phyloP scores from a whole-genome alignment of 2,797 vertebrate species.

The Coregonus suidteri region DNA sequence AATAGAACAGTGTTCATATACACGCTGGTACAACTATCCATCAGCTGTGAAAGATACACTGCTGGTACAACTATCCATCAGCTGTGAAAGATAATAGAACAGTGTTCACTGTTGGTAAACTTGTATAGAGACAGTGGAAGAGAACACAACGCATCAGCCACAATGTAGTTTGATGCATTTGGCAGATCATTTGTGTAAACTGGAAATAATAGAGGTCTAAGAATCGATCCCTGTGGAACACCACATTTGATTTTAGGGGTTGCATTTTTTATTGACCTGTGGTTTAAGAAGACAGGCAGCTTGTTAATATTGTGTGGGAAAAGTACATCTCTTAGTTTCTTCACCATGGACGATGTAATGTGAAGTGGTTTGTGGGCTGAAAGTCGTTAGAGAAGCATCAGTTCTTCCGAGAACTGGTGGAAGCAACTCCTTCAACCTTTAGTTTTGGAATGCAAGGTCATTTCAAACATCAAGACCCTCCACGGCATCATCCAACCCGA shows the following conservation, averaged over 20 bases:
- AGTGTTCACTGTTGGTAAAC: too few species aligned
- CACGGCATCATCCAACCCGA: too few species aligned
- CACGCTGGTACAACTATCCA: not conserved
- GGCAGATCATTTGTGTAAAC: not conserved
- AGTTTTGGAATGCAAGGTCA: too few species aligned
- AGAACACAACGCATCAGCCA: not conserved
- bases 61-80: too few species aligned
- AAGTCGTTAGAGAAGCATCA: too few species aligned
- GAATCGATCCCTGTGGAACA: not conserved
- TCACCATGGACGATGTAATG: too few species aligned
- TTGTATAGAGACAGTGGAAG: not conserved
- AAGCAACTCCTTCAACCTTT: too few species aligned
- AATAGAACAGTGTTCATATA: not conserved
- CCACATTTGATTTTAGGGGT: not conserved
- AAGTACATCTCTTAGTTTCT: too few species aligned
- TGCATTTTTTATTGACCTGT: not conserved
- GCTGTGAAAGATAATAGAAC: not conserved
- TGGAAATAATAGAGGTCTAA: not conserved
- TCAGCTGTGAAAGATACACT: constrained; percentile 74
- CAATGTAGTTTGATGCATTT: too few species aligned
- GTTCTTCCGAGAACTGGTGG: too few species aligned
- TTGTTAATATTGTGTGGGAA: not conserved
- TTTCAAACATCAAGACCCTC: too few species aligned
- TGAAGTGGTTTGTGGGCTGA: too few species aligned
- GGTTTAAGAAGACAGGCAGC: not conserved